These are phyloP conservation scores for Larimichthys polyactis DNA, from an alignment of 2,113 vertebrate species.

Conservation along the genomic window DNA sequence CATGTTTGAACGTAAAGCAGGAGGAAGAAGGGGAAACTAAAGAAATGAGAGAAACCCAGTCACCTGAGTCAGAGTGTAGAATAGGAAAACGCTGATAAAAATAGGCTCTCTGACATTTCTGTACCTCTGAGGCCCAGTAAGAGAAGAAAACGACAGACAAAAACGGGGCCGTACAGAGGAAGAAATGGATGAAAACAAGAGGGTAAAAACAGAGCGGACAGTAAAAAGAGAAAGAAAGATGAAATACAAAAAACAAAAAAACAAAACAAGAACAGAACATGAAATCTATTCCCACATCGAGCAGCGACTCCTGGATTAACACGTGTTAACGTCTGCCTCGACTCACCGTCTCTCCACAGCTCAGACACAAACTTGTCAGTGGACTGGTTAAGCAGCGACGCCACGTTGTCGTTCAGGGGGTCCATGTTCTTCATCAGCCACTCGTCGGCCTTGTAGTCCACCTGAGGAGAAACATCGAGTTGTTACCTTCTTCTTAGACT, in stretches of 20 bases:
- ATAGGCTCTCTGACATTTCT: conserved; percentile 95
- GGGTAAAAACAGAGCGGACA: conserved; percentile 70
- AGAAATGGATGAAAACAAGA: conserved; percentile 43
- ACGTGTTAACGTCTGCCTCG: background rate
- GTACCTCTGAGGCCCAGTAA: conserved; percentile 88
- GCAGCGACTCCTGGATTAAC: background rate
- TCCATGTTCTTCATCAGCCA: conserved; percentile 99
- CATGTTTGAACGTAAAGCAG: conserved; percentile 15
- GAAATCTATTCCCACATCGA: conserved; percentile 1
- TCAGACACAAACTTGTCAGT: conserved; percentile 98
- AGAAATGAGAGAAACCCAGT: conserved; percentile 70
- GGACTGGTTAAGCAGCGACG: conserved; percentile 94
- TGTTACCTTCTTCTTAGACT: background rate
- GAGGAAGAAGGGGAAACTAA: conserved; percentile 7
- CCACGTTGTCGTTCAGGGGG: conserved; percentile 96
- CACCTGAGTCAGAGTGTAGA: conserved; percentile 93
- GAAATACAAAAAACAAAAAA: conserved; percentile 53
- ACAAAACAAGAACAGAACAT: conserved; percentile 16
- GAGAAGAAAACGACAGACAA: conserved; percentile 54
- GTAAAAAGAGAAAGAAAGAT: conserved; percentile 65
- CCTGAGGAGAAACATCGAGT: conserved; percentile 79
- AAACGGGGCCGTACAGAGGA: conserved; percentile 65
- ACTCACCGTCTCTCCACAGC: conserved; percentile 98
- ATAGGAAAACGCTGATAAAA: conserved; percentile 89
- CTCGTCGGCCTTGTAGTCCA: conserved; percentile 97